Evolutionary conservation across 2,113 vertebrate genomes (phyloP).

Genomic region (Corythornis vintsioides): DNA sequence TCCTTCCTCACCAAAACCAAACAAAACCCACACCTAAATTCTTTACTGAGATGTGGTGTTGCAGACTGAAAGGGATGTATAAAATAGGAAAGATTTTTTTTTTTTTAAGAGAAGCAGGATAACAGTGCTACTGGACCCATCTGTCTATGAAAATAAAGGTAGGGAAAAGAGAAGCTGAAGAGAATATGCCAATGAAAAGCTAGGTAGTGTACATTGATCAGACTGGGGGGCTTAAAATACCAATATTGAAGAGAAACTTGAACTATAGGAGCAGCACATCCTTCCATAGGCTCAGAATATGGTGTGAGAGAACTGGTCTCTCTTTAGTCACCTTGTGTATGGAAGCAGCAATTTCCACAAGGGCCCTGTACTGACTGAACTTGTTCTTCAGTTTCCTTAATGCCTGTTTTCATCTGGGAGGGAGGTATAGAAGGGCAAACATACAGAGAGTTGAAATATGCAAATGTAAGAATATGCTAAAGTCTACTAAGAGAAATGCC

Average conservation of each 20-base stretch:
- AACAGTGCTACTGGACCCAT: background rate
- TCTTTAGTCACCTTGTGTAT: background rate
- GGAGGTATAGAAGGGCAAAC: background rate
- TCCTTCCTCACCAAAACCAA: conserved; percentile 47
- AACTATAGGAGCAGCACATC: background rate
- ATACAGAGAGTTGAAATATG: background rate
- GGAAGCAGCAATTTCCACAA: background rate
- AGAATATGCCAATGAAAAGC: background rate
- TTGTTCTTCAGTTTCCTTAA: background rate
- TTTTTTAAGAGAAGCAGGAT: background rate
- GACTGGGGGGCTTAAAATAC: background rate
- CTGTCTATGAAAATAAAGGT: background rate
- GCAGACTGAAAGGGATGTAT: background rate
- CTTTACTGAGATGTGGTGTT: background rate
- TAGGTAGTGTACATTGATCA: background rate
- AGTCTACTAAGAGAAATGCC: background rate
- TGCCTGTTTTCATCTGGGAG: background rate
- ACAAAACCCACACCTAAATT: conserved; percentile 27
- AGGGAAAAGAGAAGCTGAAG: background rate
- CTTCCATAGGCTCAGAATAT: background rate
- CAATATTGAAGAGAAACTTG: background rate
- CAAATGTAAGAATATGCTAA: background rate
- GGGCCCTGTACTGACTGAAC: background rate
- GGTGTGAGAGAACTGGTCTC: background rate
- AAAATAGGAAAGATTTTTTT: background rate